phyloP scores from a whole-genome alignment of 2,888 invertebrate genomes.

The Oscheius sp. region DNA sequence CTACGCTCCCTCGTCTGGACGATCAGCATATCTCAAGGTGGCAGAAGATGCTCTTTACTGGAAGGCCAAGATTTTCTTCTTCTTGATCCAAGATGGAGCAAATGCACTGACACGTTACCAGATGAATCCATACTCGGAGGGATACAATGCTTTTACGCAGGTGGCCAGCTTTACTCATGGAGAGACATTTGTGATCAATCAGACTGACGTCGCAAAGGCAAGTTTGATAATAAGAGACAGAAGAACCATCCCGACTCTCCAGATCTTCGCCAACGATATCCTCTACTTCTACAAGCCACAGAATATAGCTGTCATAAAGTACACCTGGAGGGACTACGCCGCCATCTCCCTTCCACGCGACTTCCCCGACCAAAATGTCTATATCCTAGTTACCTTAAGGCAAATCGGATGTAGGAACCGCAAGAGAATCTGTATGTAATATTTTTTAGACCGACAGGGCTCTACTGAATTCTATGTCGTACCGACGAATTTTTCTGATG shows the following conservation, averaged over 20 bases:
- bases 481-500: background rate
- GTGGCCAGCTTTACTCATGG: constrained; percentile 12
- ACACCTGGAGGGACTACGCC: too few species aligned
- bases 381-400: background rate
- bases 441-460: too few species aligned
- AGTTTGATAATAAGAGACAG: background rate
- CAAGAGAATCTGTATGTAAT: too few species aligned
- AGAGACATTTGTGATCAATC: background rate
- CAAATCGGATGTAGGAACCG: background rate
- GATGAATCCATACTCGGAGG: background rate
- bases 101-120: too few species aligned
- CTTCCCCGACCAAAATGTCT: background rate
- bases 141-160: background rate
- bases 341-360: background rate
- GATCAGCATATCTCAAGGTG: background rate
- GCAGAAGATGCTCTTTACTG: background rate
- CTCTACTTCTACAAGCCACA: constrained; percentile 21
- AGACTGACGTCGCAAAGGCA: background rate
- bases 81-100: background rate
- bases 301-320: background rate
- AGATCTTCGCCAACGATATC: background rate
- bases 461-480: background rate
- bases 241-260: background rate
- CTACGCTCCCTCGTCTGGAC: background rate
- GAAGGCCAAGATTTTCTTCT: constrained; percentile 1